phyloP scores from a whole-genome alignment of 2,797 vertebrate genomes.

The Cossypha dichroa region DNA sequence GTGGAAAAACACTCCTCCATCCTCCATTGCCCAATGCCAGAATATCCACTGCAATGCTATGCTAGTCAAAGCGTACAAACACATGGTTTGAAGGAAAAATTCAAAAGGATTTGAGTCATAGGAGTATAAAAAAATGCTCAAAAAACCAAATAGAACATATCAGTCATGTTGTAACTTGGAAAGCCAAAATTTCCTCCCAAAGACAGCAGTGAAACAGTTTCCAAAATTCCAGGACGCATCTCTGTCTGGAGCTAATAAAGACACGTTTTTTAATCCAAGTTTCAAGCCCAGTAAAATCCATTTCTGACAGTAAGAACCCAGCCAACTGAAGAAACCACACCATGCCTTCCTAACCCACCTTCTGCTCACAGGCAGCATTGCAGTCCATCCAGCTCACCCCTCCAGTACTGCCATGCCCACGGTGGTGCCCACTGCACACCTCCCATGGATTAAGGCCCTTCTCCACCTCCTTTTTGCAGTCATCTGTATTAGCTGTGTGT shows the following conservation, averaged over 20 bases:
- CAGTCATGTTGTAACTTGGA: constrained; percentile 47
- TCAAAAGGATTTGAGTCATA: constrained; percentile 50
- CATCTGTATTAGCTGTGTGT: neutral
- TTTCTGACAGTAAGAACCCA: neutral
- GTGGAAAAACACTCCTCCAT: constrained; percentile 56
- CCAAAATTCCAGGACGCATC: constrained; percentile 70
- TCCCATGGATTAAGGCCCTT: neutral
- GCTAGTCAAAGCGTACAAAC: constrained; percentile 13
- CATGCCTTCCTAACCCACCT: neutral
- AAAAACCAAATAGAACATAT: constrained; percentile 52
- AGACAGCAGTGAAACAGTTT: constrained; percentile 69
- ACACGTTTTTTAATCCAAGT: neutral
- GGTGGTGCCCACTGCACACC: accelerated
- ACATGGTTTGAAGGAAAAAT: constrained; percentile 55
- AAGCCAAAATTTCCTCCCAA: constrained; percentile 62
- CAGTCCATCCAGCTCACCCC: neutral
- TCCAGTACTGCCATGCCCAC: neutral
- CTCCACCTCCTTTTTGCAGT: neutral
- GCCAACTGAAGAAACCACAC: neutral
- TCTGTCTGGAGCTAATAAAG: constrained; percentile 58
- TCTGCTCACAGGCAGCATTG: neutral
- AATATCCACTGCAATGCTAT: neutral
- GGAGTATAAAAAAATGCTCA: constrained; percentile 4
- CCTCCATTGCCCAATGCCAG: constrained; percentile 3
- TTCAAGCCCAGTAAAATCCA: neutral